These are phyloP conservation scores for Octopus sinensis DNA, from an alignment of 1,140 invertebrate genomes.

Conservation along the genomic window DNA sequence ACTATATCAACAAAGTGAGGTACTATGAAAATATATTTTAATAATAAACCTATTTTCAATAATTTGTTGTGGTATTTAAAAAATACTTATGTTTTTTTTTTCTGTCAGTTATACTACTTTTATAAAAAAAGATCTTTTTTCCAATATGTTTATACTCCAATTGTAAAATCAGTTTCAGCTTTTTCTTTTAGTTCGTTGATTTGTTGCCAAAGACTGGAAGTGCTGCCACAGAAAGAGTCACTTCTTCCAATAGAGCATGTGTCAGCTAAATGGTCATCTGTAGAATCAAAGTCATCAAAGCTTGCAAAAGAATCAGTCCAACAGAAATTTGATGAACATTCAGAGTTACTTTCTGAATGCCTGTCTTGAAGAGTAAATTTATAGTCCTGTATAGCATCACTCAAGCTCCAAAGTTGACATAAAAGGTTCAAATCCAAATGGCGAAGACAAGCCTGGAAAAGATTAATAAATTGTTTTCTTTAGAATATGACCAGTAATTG, in stretches of 20 bases:
- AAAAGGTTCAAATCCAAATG: slow-evolving; percentile 80
- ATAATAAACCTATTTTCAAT: no score
- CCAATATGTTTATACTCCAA: no score
- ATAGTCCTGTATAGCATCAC: slow-evolving; percentile 84
- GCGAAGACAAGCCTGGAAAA: slow-evolving; percentile 72
- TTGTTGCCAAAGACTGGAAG: slow-evolving; percentile 41
- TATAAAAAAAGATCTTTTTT: no score
- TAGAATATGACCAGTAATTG: no score
- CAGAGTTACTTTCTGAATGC: slow-evolving; percentile 58
- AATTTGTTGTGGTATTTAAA: no score
- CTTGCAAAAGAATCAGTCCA: slow-evolving; percentile 34
- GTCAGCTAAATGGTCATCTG: slow-evolving; percentile 19
- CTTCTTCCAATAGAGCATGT: neutral
- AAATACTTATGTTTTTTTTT: no score
- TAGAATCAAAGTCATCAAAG: slow-evolving; percentile 26
- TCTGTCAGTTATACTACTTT: no score
- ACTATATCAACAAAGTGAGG: no score
- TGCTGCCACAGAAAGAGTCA: slow-evolving; percentile 28
- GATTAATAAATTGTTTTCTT: neutral
- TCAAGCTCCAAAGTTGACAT: slow-evolving; percentile 82
- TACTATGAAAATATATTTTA: no score
- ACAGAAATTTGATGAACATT: slow-evolving; percentile 31
- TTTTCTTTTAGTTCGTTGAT: slow-evolving; percentile 35
- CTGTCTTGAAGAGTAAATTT: slow-evolving; percentile 71
- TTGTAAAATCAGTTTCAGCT: slow-evolving; percentile 33